Base-by-base conservation (phyloP, 2,113 vertebrate genomes). In the Salvator merianae region DNA sequence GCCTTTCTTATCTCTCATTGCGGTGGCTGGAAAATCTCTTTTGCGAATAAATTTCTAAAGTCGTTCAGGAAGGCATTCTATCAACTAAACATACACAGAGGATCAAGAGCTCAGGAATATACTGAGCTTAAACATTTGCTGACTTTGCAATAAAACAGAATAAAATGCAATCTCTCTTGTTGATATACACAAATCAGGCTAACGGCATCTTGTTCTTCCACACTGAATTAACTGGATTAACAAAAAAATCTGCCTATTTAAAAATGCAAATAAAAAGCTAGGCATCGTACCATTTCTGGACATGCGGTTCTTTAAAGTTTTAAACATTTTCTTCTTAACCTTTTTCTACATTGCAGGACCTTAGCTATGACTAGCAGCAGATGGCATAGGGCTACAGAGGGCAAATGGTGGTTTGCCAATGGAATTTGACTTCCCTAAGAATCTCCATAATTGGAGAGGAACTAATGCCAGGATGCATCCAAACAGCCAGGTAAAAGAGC, bases 51-150 rank as follows among this genome's bases (percentile, higher is more conserved):
- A 16, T 76, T 84, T 79, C 26, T 69, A 76, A 89, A 79, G 82
- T 92, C 81, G 88, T 62, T 71, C 43, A 76, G 87, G 74, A 82
- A 88, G 79, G 36, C 24, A 86, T 66, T 91, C 92, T n/a, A 85
- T 88, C 78, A 81, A 79, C 79, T 63, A 86, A 88, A 69, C 88
- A 4, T 90, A 83, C 72, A 83, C 62, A 88, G 74, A 63, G 24
- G 26, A 71, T 82, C 71, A 86, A 30, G 32, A 82, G 53, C 85
- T 38, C 40, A 55, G 24, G 86, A 69, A 76, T 69, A 90, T 86
- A 83, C 81, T 13, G 8, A 75, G n/a, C 53, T 84, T 82, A 43
- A 14, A 14, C 53, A n/a, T 84, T 79, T 88, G 66, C 70, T 82
- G 73, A 9, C 77, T 28, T 73, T 87, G 78, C 50, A 82, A 82